Percentiles rank a stretch among this genome's conserved stretches.
Evolutionary conservation across 2,888 invertebrate genomes (phyloP).

Genomic region (Melanophora roralis): DNA sequence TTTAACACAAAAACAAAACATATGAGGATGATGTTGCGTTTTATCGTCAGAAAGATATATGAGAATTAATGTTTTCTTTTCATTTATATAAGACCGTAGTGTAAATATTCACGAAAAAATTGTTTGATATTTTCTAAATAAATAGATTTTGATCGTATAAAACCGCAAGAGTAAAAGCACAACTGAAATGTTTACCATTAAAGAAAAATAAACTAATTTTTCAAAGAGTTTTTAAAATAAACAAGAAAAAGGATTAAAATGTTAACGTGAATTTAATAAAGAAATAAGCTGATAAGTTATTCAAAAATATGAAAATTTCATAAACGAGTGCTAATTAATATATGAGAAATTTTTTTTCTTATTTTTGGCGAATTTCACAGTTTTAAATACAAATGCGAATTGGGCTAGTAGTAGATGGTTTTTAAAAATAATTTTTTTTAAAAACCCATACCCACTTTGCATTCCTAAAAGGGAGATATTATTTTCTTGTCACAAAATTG

Average conservation of each 20-base stretch:
- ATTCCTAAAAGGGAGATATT: too few relatives aligned
- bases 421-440: too few relatives aligned
- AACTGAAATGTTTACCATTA: not conserved
- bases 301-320: too few relatives aligned
- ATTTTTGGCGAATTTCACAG: too few relatives aligned
- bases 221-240: not conserved
- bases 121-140: not conserved
- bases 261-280: too few relatives aligned
- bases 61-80: slow-evolving; percentile 16
- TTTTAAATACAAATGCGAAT: too few relatives aligned
- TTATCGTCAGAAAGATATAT: not conserved
- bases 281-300: too few relatives aligned
- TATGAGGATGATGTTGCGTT: slow-evolving; percentile 18
- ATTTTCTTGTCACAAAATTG: too few relatives aligned
- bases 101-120: not conserved
- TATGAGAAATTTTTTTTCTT: too few relatives aligned
- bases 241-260: not conserved
- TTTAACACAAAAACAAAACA: slow-evolving; percentile 30
- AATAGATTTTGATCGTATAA: slow-evolving; percentile 1
- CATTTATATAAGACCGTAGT: not conserved
- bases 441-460: too few relatives aligned
- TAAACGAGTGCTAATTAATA: too few relatives aligned
- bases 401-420: too few relatives aligned
- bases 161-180: not conserved
- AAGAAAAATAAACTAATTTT: not conserved